Evolutionary conservation across 2,113 vertebrate species (phyloP), one percentile per base, ranked within the genome.

Genomic region (Tiliqua scincoides): DNA sequence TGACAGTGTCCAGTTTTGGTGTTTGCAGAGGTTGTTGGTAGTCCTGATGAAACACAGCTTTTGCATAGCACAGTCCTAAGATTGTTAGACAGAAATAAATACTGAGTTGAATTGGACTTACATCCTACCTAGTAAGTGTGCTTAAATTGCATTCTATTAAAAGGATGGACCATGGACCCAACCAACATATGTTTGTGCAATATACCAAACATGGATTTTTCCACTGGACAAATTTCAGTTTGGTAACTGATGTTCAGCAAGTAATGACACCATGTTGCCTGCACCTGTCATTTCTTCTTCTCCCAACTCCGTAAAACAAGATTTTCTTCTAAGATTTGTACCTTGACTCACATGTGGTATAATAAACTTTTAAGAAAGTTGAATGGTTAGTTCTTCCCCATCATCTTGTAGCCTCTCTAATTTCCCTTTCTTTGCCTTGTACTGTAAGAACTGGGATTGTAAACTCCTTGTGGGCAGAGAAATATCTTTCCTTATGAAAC

Each of bases 201-300:
- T 82, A 62, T 12, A 0, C 1, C 0, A 0, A 35, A 43, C n/a
- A n/a, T 35, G 6, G 18, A 86, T 87, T 76, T n/a, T 3, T 73
- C 68, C 10, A 32, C 8, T 37, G 83, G 2, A 81, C 10, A 14
- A 1, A 3, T 23, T 62, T 91, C 3, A 3, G 18, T 88, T 25
- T n/a, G 85, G 82, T 40, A 86, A 32, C 1, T 4, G 0, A 0
- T 76, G 57, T 30, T 35, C 65, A 65, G 11, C 32, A 91, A 57
- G 17, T 8, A 40, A 32, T 7, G 0, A 79, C 21, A 43, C 6
- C 59, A 1, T 82, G 18, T 48, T n/a, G 63, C 65, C 65, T 70
- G 2, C 0, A 0, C 59, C 0, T 83, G 86, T 57, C 10, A 17
- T 12, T 57, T 57, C 54, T 17, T 57, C 54, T 57, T 12, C 54